Evolutionary conservation across 2,113 vertebrate species (phyloP).

Genomic region (Colinus virginianus): DNA sequence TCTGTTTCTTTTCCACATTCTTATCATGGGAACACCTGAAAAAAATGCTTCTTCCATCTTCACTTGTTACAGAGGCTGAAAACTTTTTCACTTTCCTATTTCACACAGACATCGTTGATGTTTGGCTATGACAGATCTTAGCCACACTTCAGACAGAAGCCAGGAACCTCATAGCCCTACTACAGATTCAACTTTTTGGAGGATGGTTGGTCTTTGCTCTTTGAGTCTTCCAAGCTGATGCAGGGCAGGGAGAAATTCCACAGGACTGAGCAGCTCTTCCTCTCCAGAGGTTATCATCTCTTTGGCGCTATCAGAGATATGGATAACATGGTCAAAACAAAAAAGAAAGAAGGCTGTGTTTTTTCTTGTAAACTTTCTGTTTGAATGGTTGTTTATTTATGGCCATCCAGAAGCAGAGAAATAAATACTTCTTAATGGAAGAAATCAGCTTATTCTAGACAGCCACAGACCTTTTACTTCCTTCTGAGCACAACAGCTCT

Average conservation of each 20-base stretch:
- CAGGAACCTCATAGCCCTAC: accelerated
- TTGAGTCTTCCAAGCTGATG: neutral
- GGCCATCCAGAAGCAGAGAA: neutral
- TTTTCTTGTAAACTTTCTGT: neutral
- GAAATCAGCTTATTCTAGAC: neutral
- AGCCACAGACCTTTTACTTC: neutral
- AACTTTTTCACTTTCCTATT: neutral
- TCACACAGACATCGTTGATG: neutral
- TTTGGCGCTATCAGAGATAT: neutral
- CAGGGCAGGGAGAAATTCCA: neutral
- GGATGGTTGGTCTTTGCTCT: neutral
- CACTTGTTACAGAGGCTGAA: neutral
- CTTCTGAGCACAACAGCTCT: neutral
- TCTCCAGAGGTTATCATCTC: neutral
- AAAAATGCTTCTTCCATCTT: neutral
- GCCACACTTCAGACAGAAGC: neutral
- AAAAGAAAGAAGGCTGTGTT: neutral
- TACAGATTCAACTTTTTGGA: accelerated
- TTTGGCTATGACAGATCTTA: neutral
- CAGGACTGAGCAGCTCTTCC: neutral
- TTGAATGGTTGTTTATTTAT: accelerated
- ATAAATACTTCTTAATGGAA: neutral
- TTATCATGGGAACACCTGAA: neutral
- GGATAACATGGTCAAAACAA: neutral
- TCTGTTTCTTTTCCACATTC: neutral